phyloP scores from a whole-genome alignment of 2,888 invertebrate species.

The Perdita meconis region DNA sequence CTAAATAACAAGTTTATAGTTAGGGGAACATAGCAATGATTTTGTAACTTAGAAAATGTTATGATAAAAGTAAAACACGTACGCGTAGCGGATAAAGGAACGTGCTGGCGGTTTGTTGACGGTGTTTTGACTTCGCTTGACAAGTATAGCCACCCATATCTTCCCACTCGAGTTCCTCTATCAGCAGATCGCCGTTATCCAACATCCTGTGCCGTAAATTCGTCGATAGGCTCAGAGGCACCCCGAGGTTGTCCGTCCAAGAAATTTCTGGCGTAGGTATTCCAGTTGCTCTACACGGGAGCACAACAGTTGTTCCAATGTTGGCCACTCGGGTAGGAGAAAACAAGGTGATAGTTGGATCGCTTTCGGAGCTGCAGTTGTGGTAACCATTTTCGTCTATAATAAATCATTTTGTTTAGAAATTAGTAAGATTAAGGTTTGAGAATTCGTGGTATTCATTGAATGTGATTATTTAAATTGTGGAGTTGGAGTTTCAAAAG shows the following conservation, averaged over 20 bases:
- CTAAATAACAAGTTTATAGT: too few species aligned
- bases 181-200: slow-evolving; percentile 91
- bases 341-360: slow-evolving; percentile 79
- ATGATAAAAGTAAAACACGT: slow-evolving; percentile 35
- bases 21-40: too few species aligned
- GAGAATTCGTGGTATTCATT: background rate
- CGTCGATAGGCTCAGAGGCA: slow-evolving; percentile 83
- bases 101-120: slow-evolving; percentile 57
- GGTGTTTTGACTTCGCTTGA: slow-evolving; percentile 84
- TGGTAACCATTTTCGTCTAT: slow-evolving; percentile 18
- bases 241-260: slow-evolving; percentile 88
- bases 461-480: background rate
- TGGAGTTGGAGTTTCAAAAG: too few species aligned
- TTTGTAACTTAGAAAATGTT: background rate
- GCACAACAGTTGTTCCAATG: slow-evolving; percentile 87
- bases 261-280: slow-evolving; percentile 87
- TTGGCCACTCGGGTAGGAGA: slow-evolving; percentile 81
- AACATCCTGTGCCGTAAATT: slow-evolving; percentile 82
- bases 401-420: background rate
- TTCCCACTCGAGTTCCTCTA: slow-evolving; percentile 89
- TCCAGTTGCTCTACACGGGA: slow-evolving; percentile 90
- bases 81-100: slow-evolving; percentile 64
- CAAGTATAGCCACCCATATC: slow-evolving; percentile 95
- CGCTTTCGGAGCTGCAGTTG: slow-evolving; percentile 55
- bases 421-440: background rate